A percentile compares a stretch with the other conserved stretches of the same genome.
Conservation (phyloP, 2,888 invertebrate species). For the Machimus atricapillus region DNA sequence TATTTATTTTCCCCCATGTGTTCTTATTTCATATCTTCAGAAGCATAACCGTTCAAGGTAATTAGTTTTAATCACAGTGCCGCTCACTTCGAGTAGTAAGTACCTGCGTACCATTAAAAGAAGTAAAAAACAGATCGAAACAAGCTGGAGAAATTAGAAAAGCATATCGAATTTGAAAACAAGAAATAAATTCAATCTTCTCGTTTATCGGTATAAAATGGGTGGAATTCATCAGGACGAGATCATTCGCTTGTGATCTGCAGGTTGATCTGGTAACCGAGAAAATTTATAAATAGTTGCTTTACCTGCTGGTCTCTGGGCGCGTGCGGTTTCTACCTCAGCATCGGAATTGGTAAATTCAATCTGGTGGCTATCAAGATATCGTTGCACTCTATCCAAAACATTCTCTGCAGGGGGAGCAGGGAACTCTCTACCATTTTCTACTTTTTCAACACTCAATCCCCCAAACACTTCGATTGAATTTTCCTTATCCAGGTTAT, state of each 20-base stretch:
- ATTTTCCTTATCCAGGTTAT: conserved; percentile 62
- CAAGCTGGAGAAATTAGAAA: background rate
- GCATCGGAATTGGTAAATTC: conserved; percentile 62
- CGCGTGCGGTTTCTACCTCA: conserved; percentile 39
- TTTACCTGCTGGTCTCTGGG: background rate
- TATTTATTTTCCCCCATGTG: background rate
- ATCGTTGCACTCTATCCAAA: conserved; percentile 63
- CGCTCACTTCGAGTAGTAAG: background rate
- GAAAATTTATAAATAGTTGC: background rate
- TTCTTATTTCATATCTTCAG: background rate
- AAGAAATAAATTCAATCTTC: background rate
- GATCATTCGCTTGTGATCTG: conserved; percentile 8
- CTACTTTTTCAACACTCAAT: conserved; percentile 59
- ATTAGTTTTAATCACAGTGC: background rate
- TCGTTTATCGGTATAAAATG: background rate
- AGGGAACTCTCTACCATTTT: conserved; percentile 56
- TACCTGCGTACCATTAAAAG: background rate
- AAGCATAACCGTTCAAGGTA: background rate
- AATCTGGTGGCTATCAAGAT: conserved; percentile 63
- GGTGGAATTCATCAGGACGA: conserved; percentile 17
- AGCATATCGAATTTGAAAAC: conserved; percentile 12
- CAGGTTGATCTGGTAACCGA: background rate
- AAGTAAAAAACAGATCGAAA: background rate
- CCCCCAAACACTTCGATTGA: conserved; percentile 62
- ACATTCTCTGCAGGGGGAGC: conserved; percentile 59